Evolutionary conservation across 1,140 invertebrate species (phyloP), one percentile per base, ranked within the genome.

Genomic region (Plectrocnemia conspersa): DNA sequence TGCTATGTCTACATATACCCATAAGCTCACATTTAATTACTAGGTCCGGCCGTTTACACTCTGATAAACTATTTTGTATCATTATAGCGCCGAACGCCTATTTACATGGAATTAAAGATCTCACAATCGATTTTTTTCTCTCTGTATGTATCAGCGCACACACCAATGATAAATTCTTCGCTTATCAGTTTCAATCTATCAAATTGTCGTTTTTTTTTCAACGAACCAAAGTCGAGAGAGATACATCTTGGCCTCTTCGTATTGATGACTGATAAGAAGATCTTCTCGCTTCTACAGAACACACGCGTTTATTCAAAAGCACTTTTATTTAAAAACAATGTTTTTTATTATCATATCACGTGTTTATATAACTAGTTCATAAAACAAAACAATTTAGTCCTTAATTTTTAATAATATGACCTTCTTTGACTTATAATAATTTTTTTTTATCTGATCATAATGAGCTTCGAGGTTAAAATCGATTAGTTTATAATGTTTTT

Each of bases 151-250:
- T 56, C 50, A 56, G 49, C 47, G 46, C 46, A 21, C 53, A 42
- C 47, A 56, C 42, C 23, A 19, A 50, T 50, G 54, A 56, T 56
- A 56, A 56, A 56, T 56, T 56, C 47, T 56, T 32, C 27, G 15
- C 36, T 50, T 56, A 56, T 56, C 54, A 22, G 27, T 21, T 33
- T 56, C 50, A 56, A 56, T 56, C 54, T 56, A 56, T 56, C 54
- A 42, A 56, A 49, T 50, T 24, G 46, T 49, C 35, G 49, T 56
- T 56, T 47, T 33, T n/a, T n/a, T n/a, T n/a, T n/a, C n/a, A n/a
- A n/a, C n/a, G n/a, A n/a, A n/a, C n/a, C n/a, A n/a, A n/a, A n/a
- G n/a, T n/a, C n/a, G n/a, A n/a, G n/a, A n/a, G n/a, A n/a, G n/a
- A n/a, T n/a, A n/a, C n/a, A n/a, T n/a, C n/a, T n/a, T n/a, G n/a